phyloP scores from a whole-genome alignment of 2,113 vertebrate genomes.

The Coregonus clupeaformis region DNA sequence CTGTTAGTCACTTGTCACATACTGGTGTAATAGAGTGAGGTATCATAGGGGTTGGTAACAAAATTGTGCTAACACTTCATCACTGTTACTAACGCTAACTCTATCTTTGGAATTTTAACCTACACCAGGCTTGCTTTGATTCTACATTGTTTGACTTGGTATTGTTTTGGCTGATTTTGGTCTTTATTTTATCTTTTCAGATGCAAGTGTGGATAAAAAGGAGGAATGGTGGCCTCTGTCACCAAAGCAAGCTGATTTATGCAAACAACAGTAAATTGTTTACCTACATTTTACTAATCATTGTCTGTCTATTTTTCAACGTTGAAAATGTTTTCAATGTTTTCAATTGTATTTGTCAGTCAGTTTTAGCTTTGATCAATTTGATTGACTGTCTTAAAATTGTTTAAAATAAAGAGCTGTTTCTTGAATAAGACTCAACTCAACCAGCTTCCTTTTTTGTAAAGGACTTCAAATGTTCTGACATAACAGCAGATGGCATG shows the following conservation, averaged over 20 bases:
- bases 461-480: neutral
- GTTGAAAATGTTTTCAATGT: no score
- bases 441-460: neutral
- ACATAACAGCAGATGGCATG: neutral
- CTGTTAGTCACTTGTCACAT: neutral
- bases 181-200: constrained; percentile 24
- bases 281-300: neutral
- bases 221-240: constrained; percentile 40
- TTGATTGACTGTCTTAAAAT: no score
- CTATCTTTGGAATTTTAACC: constrained; percentile 49
- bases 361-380: no score
- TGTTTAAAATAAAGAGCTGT: no score
- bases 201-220: neutral
- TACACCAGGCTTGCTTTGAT: neutral
- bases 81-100: constrained; percentile 56
- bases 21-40: no score
- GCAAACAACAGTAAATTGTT: constrained; percentile 50
- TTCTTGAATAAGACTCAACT: no score
- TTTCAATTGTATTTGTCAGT: no score
- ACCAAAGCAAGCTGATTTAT: constrained; percentile 54
- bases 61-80: no score
- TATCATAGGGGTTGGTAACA: no score
- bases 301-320: no score
- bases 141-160: neutral
- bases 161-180: neutral